Base-by-base conservation (phyloP, 2,113 vertebrate genomes). In the Hippocampus barbouri region DNA sequence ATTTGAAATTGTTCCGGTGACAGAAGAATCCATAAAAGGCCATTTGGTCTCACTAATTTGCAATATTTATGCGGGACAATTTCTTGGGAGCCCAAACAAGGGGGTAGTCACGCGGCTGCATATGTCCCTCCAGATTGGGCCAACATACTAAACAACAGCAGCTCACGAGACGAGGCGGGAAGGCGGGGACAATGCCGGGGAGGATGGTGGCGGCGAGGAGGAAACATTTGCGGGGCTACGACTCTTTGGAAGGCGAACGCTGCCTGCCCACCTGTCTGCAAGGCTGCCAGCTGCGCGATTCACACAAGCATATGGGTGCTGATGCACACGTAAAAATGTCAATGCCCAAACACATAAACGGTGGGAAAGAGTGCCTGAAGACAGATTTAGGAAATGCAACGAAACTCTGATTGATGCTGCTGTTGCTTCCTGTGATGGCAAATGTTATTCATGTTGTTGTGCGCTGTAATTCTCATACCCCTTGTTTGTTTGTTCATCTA, bases 91-190 rank as follows among this genome's bases (percentile, higher is more conserved):
- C 70, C 78, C 47, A 72, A 79, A 75, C 38, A 9, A 43, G 74
- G 78, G 71, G 60, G 70, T 53, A 69, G 68, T 68, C 73, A 72
- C 69, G 73, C 11, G 27, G 12, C 75, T 83, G 66, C 88, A 90
- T 86, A 91, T 89, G 88, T 89, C 86, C 76, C 73, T 86, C 87
- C 89, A 91, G 88, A 89, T 90, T 90, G 88, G 86, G 78, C 70
- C 63, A 12, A 45, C 27, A 34, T 70, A 63, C 79, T 66, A 85
- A 88, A 86, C 83, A 79, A 83, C 83, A 77, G 79, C 84, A 49
- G 79, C 85, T 88, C 86, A 87, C 80, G 77, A 89, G 87, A 86
- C 41, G 70, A 74, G 79, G 71, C 71, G 73, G 64, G 56, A 73
- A 64, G 78, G 38, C 72, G 66, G 53, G 73, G 51, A 47, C 5